Percentiles rank a stretch among this genome's conserved stretches.
These are phyloP conservation scores for Ceratina japonica DNA, from an alignment of 1,140 invertebrate species.

Conservation along the genomic window DNA sequence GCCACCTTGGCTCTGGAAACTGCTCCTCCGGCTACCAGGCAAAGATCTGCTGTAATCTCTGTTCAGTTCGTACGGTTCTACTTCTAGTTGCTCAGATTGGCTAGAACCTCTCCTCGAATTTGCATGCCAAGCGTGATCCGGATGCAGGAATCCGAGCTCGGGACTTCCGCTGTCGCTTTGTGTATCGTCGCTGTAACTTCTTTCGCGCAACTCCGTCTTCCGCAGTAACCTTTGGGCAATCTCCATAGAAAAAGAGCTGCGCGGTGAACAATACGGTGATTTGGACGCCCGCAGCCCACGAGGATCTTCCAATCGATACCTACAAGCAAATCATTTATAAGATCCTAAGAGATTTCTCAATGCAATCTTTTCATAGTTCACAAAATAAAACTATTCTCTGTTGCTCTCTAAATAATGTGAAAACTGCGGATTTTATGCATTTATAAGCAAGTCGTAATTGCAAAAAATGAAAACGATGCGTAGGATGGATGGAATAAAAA, in stretches of 20 bases:
- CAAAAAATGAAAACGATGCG: too few species aligned
- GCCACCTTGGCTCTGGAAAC: slow-evolving; percentile 83
- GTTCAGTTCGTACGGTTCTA: slow-evolving; percentile 90
- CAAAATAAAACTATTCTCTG: too few species aligned
- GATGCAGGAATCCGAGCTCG: slow-evolving; percentile 85
- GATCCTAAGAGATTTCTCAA: too few species aligned
- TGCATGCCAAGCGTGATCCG: slow-evolving; percentile 89
- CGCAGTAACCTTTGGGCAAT: slow-evolving; percentile 81
- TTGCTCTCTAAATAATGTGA: too few species aligned
- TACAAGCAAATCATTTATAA: slow-evolving; percentile 34
- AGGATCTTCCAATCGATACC: slow-evolving; percentile 90
- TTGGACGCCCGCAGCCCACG: slow-evolving; percentile 83
- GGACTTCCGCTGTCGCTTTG: slow-evolving; percentile 78
- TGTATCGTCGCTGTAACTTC: slow-evolving; percentile 78
- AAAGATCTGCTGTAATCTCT: slow-evolving; percentile 92
- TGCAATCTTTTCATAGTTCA: too few species aligned
- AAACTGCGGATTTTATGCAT: too few species aligned
- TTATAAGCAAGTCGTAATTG: too few species aligned
- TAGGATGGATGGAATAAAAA: too few species aligned
- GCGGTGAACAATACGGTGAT: slow-evolving; percentile 87
- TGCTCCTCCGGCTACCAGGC: slow-evolving; percentile 90
- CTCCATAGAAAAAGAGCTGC: slow-evolving; percentile 86
- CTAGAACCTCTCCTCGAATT: slow-evolving; percentile 90
- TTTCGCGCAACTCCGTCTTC: slow-evolving; percentile 78
- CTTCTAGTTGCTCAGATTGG: slow-evolving; percentile 90